Percentiles rank a stretch among this genome's conserved stretches.
Conservation (phyloP, 1,140 invertebrate genomes). For the Scaptodrosophila lebanonensis region DNA sequence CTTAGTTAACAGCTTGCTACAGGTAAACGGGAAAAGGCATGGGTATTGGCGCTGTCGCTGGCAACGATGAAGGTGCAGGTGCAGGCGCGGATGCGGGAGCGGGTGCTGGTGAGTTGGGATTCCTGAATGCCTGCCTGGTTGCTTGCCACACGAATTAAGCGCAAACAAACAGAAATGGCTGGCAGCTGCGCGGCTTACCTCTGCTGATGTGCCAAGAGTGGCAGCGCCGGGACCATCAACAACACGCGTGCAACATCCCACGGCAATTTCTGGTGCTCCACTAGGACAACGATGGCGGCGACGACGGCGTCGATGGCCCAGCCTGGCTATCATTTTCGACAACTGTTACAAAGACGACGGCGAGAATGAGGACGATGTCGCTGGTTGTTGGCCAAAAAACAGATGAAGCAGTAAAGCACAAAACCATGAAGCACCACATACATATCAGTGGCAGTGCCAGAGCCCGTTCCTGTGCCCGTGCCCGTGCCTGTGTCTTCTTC, state of each 20-base stretch:
- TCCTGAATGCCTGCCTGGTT: not conserved
- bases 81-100: not conserved
- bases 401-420: slow-evolving; percentile 23
- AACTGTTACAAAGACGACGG: slow-evolving; percentile 57
- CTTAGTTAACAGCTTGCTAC: slow-evolving; percentile 71
- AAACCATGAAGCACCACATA: not conserved
- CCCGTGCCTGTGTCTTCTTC: slow-evolving; percentile 31
- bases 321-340: slow-evolving; percentile 54
- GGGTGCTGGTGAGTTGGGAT: not conserved
- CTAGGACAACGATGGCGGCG: not conserved
- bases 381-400: not conserved
- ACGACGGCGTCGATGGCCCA: not conserved
- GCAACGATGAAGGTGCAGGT: not conserved
- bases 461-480: slow-evolving; percentile 14
- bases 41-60: slow-evolving; percentile 25
- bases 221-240: slow-evolving; percentile 48
- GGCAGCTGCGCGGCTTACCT: too few species aligned
- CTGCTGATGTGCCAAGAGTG: too few species aligned
- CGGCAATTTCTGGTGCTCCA: slow-evolving; percentile 45
- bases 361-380: too few species aligned
- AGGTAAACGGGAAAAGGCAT: slow-evolving; percentile 62
- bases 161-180: too few species aligned
- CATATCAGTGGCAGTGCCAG: slow-evolving; percentile 26
- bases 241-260: slow-evolving; percentile 60
- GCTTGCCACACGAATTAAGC: too few species aligned